These are phyloP conservation scores for Penaeus vannamei DNA, from an alignment of 1,140 invertebrate genomes.

Conservation along the genomic window DNA sequence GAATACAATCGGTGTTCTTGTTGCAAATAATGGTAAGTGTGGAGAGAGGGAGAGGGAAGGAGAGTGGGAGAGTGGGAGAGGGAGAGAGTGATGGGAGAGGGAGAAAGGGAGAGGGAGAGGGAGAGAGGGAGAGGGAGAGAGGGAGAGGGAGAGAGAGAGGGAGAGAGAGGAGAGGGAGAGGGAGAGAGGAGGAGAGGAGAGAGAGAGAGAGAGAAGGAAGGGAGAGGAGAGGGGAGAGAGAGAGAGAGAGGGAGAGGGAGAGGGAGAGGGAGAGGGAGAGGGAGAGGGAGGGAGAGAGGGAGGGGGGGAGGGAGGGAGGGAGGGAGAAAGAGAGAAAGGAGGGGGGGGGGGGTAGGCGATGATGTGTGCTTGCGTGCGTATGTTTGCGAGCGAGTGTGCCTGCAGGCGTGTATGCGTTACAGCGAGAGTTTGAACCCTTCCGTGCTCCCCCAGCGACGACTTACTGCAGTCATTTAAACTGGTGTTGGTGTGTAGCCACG, in stretches of 20 bases:
- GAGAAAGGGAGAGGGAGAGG: background rate
- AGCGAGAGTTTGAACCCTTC: background rate
- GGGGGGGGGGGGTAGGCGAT: background rate
- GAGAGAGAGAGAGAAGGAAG: background rate
- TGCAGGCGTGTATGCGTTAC: background rate
- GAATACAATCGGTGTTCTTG: background rate
- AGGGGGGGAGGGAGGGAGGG: background rate
- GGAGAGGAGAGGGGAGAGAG: background rate
- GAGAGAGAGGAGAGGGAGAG: background rate
- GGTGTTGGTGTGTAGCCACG: too few species aligned
- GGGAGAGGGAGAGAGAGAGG: background rate
- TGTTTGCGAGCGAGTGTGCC: background rate
- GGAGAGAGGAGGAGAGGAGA: background rate
- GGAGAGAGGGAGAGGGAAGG: background rate
- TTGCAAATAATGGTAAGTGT: background rate
- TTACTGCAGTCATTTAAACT: too few species aligned
- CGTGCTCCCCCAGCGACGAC: too few species aligned
- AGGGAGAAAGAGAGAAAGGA: background rate
- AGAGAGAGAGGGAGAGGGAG: slow-evolving; percentile 24
- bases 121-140: background rate
- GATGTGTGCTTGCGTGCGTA: slow-evolving; percentile 1
- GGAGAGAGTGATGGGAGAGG: background rate
- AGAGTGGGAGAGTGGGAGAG: background rate
- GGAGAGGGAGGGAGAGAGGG: background rate
- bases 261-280: background rate